phyloP scores from a whole-genome alignment of 2,888 invertebrate genomes.

The Brassicogethes aeneus region DNA sequence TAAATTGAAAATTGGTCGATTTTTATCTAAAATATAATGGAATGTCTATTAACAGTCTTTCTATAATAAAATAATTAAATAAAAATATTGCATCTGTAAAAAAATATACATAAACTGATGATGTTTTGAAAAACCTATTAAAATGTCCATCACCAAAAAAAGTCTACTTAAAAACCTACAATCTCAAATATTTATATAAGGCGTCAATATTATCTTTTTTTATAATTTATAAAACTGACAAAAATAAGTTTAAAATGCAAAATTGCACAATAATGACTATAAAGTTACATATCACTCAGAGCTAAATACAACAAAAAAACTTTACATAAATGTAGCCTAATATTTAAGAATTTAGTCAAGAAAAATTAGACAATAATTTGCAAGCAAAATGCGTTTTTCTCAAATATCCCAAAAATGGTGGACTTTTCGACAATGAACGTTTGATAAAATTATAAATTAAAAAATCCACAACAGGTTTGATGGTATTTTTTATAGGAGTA shows the following conservation, averaged over 20 bases:
- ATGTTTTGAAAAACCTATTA: slow-evolving; percentile 3
- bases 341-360: too few species aligned
- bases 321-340: slow-evolving; percentile 11
- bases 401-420: too few species aligned
- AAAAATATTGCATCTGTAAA: slow-evolving; percentile 4
- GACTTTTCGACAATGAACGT: too few species aligned
- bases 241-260: slow-evolving; percentile 18
- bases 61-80: slow-evolving; percentile 4
- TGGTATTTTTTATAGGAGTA: too few species aligned
- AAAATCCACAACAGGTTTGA: too few species aligned
- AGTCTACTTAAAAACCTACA: slow-evolving; percentile 2
- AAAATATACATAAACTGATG: slow-evolving; percentile 11
- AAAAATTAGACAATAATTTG: too few species aligned
- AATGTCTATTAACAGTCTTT: slow-evolving; percentile 15
- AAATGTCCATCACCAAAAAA: slow-evolving; percentile 4
- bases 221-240: slow-evolving; percentile 11
- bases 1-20: not conserved
- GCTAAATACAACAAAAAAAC: slow-evolving; percentile 15
- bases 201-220: slow-evolving; percentile 15
- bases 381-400: too few species aligned
- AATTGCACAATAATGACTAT: slow-evolving; percentile 35
- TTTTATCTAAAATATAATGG: slow-evolving; percentile 9
- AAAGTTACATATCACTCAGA: slow-evolving; percentile 20
- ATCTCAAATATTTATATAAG: slow-evolving; percentile 12
- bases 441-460: too few species aligned